phyloP scores from a whole-genome alignment of 2,797 vertebrate genomes.

The Pseudochirops corinnae region DNA sequence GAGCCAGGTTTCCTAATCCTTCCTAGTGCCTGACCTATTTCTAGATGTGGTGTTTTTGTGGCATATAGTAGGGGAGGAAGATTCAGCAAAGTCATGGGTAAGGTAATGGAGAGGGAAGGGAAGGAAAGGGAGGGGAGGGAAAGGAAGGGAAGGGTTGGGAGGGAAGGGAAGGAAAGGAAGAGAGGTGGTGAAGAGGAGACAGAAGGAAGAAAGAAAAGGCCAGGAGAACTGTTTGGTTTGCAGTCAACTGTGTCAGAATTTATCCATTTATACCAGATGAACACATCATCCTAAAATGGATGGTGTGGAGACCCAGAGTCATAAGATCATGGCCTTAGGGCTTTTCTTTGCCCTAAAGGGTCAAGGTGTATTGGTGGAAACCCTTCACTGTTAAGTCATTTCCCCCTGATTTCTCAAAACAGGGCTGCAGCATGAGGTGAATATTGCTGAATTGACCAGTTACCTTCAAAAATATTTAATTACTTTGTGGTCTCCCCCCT shows the following conservation, averaged over 20 bases:
- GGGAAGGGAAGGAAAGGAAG: too few species aligned
- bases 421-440: slow-evolving; percentile 5
- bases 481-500: slow-evolving; percentile 7
- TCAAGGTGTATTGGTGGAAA: slow-evolving; percentile 7
- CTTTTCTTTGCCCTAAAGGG: not conserved
- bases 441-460: slow-evolving; percentile 24
- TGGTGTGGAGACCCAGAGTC: not conserved
- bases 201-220: slow-evolving; percentile 5
- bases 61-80: not conserved
- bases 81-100: slow-evolving; percentile 1
- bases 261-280: not conserved
- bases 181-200: not conserved
- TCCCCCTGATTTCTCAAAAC: too few species aligned
- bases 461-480: slow-evolving; percentile 6
- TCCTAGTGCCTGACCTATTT: slow-evolving; percentile 24
- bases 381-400: not conserved
- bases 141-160: not conserved
- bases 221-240: not conserved
- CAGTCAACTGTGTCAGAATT: not conserved
- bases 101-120: slow-evolving; percentile 6
- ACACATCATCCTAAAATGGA: not conserved
- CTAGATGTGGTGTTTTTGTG: slow-evolving; percentile 27
- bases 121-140: not conserved
- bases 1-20: not conserved
- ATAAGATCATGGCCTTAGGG: not conserved